Evolutionary conservation across 2,888 invertebrate species (phyloP).

Genomic region (Sinodicranocentrus sp.): DNA sequence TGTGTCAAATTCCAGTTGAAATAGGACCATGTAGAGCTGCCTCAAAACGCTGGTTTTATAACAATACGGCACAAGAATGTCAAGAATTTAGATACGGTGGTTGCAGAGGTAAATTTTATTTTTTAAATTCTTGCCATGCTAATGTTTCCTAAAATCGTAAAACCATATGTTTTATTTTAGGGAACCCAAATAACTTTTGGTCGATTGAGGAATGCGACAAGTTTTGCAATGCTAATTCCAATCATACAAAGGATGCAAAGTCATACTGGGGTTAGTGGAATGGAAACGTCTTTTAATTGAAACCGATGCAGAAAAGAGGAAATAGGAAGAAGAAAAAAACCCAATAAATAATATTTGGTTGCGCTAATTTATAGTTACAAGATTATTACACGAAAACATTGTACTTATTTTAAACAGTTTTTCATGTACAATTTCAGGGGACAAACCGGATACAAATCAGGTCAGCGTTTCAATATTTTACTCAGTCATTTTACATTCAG

Average conservation of each 20-base stretch:
- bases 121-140: not conserved
- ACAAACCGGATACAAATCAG: too few relatives aligned
- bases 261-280: not conserved
- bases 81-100: conserved; percentile 22
- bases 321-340: too few relatives aligned
- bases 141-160: not conserved
- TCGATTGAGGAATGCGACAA: not conserved
- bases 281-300: too few relatives aligned
- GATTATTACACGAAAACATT: too few relatives aligned
- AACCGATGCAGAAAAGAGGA: too few relatives aligned
- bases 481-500: too few relatives aligned
- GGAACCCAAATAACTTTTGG: not conserved
- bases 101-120: not conserved
- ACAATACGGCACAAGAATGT: not conserved
- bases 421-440: too few relatives aligned
- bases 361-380: too few relatives aligned
- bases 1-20: not conserved
- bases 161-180: not conserved
- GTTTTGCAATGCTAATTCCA: not conserved
- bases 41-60: not conserved
- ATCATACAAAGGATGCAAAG: not conserved
- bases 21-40: not conserved
- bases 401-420: too few relatives aligned
- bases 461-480: too few relatives aligned
- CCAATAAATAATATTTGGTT: too few relatives aligned